Percentiles rank a stretch among this genome's conserved stretches.
These are phyloP conservation scores for Molossus alvarezi DNA, from an alignment of 2,797 vertebrate species.

Conservation along the genomic window DNA sequence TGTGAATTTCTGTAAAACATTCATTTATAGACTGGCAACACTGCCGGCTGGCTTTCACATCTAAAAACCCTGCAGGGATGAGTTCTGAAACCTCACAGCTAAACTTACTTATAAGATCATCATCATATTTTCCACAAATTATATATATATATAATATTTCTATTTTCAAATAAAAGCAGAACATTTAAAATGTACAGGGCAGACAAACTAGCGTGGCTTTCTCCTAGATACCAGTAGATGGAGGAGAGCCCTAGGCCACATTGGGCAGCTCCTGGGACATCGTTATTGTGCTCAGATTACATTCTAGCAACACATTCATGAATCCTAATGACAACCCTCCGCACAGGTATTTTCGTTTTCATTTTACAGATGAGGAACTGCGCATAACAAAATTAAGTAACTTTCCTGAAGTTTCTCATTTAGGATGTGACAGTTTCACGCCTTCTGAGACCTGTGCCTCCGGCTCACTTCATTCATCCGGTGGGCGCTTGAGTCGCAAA, in stretches of 20 bases:
- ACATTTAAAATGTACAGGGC: not conserved
- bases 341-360: not conserved
- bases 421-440: not conserved
- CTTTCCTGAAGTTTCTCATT: not conserved
- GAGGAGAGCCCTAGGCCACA: not conserved
- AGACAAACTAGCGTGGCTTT: not conserved
- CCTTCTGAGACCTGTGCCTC: not conserved
- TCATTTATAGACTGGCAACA: not conserved
- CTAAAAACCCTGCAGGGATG: not conserved
- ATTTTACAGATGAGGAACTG: constrained; percentile 22
- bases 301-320: not conserved
- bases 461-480: not conserved
- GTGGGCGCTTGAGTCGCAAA: not conserved
- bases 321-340: not conserved
- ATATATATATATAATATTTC: not conserved
- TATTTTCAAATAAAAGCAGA: not conserved
- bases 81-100: not conserved
- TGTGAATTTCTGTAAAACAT: not conserved
- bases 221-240: not conserved
- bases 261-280: not conserved
- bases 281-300: not conserved
- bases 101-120: not conserved
- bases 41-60: not conserved
- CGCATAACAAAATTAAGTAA: not conserved
- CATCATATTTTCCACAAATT: not conserved